These are phyloP conservation scores for Agrilus cyanescens DNA, from an alignment of 2,888 invertebrate species.

Conservation along the genomic window DNA sequence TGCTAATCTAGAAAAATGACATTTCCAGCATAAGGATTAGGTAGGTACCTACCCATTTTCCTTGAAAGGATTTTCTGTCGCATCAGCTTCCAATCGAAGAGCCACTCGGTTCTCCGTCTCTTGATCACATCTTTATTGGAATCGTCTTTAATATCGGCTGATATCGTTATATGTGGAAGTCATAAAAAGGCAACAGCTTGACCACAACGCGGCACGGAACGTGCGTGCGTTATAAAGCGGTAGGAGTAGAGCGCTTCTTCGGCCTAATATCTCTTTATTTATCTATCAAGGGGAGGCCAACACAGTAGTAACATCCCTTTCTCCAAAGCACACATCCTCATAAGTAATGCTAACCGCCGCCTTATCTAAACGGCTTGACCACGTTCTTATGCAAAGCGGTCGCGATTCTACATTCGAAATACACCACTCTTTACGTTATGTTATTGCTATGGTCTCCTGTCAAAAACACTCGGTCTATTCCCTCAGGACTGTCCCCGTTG, in stretches of 20 bases:
- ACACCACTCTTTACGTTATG: constrained; percentile 32
- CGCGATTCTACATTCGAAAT: constrained; percentile 27
- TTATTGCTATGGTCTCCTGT: constrained; percentile 32
- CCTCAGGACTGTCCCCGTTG: background rate
- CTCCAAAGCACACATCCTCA: constrained; percentile 15
- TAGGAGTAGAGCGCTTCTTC: constrained; percentile 12
- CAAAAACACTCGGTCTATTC: constrained; percentile 31
- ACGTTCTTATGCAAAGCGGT: constrained; percentile 25
- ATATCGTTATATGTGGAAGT: background rate
- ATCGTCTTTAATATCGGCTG: no score
- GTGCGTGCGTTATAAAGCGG: constrained; percentile 17
- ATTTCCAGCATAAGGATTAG: no score
- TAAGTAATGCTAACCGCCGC: constrained; percentile 28
- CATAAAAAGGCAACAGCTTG: constrained; percentile 13
- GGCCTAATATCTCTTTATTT: constrained; percentile 32
- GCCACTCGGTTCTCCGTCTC: no score
- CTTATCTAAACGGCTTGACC: constrained; percentile 34
- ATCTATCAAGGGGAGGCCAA: constrained; percentile 29
- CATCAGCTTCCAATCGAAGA: no score
- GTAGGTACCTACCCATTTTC: no score
- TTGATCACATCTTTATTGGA: no score
- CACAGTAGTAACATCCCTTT: constrained; percentile 14
- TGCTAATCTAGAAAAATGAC: no score
- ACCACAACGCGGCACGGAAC: constrained; percentile 13
- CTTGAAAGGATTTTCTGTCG: no score